Conservation (phyloP, 2,888 invertebrate genomes). For the Drosophila antonietae region DNA sequence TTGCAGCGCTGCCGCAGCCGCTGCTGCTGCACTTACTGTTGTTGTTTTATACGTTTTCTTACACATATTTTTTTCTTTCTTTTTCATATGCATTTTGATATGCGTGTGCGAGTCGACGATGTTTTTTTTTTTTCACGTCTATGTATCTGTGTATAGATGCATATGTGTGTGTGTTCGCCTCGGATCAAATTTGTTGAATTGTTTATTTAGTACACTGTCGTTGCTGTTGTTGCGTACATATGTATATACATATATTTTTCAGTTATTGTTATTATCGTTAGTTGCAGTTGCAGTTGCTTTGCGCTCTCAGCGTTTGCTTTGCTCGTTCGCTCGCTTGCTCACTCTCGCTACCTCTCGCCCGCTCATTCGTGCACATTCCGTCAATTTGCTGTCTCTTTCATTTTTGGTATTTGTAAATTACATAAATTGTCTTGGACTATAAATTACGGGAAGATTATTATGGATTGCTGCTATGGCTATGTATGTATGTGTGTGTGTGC, state of each 20-base stretch:
- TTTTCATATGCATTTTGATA: slow-evolving; percentile 73
- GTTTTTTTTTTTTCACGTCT: slow-evolving; percentile 34
- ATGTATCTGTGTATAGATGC: slow-evolving; percentile 13
- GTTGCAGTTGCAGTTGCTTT: slow-evolving; percentile 78
- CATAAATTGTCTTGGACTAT: slow-evolving; percentile 78
- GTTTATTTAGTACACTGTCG: slow-evolving; percentile 78
- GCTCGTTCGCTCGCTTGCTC: slow-evolving; percentile 24
- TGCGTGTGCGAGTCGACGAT: slow-evolving; percentile 66
- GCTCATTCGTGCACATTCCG: slow-evolving; percentile 42
- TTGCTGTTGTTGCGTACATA: slow-evolving; percentile 48
- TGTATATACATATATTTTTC: slow-evolving; percentile 30
- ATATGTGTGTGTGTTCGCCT: slow-evolving; percentile 60
- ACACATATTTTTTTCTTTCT: slow-evolving; percentile 48
- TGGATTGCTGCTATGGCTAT: slow-evolving; percentile 65
- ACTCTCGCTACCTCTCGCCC: slow-evolving; percentile 1
- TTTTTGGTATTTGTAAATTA: slow-evolving; percentile 77
- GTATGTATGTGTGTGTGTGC: slow-evolving; percentile 17
- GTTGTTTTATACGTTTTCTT: slow-evolving; percentile 56
- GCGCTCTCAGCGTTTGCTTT: slow-evolving; percentile 46
- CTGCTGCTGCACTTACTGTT: slow-evolving; percentile 50
- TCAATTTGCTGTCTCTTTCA: slow-evolving; percentile 65
- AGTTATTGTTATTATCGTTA: slow-evolving; percentile 80
- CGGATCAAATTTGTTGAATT: slow-evolving; percentile 81
- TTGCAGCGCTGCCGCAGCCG: slow-evolving; percentile 14
- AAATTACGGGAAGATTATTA: slow-evolving; percentile 79